These are phyloP conservation scores for Tyrannus savana DNA, from an alignment of 2,113 vertebrate species.

Conservation along the genomic window DNA sequence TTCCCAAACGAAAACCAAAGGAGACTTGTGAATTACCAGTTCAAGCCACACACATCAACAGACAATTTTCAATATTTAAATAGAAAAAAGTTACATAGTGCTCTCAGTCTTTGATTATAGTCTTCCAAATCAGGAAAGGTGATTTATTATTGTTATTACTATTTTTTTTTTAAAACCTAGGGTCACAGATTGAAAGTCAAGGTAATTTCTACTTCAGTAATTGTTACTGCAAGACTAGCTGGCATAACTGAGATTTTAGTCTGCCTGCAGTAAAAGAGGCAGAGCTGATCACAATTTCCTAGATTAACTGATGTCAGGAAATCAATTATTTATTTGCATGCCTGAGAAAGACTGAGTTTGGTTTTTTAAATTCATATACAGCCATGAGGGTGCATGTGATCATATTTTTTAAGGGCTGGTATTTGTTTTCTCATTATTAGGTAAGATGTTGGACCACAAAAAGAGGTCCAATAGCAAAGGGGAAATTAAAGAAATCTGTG, in stretches of 20 bases:
- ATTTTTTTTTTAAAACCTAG: neutral
- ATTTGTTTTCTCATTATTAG: slow-evolving; percentile 42
- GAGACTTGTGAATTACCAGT: neutral
- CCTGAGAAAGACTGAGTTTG: neutral
- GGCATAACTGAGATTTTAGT: neutral
- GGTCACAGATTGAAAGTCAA: neutral
- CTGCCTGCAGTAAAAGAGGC: neutral
- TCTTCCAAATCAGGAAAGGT: neutral
- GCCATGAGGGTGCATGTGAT: neutral
- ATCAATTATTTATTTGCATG: neutral
- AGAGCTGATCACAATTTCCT: neutral
- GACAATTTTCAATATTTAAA: neutral
- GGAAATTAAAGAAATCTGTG: slow-evolving; percentile 58
- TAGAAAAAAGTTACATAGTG: neutral
- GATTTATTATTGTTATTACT: neutral
- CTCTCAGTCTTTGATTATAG: neutral
- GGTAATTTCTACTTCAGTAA: neutral
- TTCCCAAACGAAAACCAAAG: neutral
- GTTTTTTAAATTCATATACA: neutral
- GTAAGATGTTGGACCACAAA: slow-evolving; percentile 23
- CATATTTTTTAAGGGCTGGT: slow-evolving; percentile 3
- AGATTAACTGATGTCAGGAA: neutral
- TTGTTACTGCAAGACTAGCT: neutral
- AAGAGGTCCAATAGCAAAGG: slow-evolving; percentile 3
- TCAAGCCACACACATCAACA: neutral